A percentile compares a stretch with the other conserved stretches of the same genome.
These are phyloP conservation scores for Sussaba pulchella DNA, from an alignment of 2,888 invertebrate genomes.

Conservation along the genomic window DNA sequence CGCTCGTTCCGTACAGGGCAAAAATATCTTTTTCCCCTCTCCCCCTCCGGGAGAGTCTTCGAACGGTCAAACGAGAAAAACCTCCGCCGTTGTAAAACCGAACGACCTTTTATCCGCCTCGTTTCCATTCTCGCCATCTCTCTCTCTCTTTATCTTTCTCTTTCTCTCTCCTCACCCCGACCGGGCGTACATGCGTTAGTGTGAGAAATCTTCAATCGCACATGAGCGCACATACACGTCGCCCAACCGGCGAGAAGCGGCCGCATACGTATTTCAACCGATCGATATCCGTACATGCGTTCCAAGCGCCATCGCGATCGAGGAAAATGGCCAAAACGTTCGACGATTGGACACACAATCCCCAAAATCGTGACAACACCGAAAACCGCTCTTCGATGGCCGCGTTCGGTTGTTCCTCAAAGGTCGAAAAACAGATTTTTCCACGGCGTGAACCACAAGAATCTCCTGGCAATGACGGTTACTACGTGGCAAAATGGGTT, in stretches of 20 bases:
- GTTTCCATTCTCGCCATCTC: constrained; percentile 22
- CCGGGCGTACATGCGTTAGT: not conserved
- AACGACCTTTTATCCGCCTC: constrained; percentile 64
- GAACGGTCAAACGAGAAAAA: not conserved
- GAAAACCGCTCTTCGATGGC: too few relatives aligned
- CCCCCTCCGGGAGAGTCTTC: too few relatives aligned
- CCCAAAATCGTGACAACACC: too few relatives aligned
- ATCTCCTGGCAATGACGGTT: constrained; percentile 55
- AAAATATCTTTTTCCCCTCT: constrained; percentile 64
- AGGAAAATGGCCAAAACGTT: constrained; percentile 58
- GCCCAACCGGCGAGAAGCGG: constrained; percentile 36
- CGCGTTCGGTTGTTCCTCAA: constrained; percentile 38
- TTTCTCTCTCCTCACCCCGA: constrained; percentile 26
- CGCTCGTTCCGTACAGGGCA: constrained; percentile 38
- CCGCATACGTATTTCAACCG: constrained; percentile 44
- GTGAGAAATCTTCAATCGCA: constrained; percentile 63
- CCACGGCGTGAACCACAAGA: constrained; percentile 46
- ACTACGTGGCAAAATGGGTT: constrained; percentile 62
- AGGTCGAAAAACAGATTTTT: constrained; percentile 34
- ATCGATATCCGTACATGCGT: constrained; percentile 60
- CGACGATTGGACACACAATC: constrained; percentile 41
- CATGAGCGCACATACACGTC: constrained; percentile 58
- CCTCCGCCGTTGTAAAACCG: constrained; percentile 41
- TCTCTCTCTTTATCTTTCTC: constrained; percentile 38
- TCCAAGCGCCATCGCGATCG: constrained; percentile 59